phyloP scores from a whole-genome alignment of 92 coral and sea anemone species.

The Montipora capitata region DNA sequence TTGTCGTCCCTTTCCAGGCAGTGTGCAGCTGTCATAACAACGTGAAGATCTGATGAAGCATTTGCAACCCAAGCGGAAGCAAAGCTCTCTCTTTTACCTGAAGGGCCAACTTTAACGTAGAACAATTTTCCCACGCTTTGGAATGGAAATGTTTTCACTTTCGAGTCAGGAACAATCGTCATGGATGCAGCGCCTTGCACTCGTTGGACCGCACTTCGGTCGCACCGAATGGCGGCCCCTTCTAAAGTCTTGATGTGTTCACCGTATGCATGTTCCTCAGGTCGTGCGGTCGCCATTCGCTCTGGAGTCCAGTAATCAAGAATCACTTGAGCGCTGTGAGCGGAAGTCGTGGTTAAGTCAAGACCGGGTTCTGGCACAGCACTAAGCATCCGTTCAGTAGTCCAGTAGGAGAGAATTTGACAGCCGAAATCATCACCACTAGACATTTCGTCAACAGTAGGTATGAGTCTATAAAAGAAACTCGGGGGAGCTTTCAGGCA shows the following conservation, averaged over 20 bases:
- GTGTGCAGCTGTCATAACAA: constrained; percentile 32
- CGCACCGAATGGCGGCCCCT: too few species aligned
- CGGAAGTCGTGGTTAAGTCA: not conserved
- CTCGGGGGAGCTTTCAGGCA: too few species aligned
- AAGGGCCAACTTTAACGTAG: constrained; percentile 43
- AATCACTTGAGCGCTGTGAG: not conserved
- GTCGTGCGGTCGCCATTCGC: constrained; percentile 32
- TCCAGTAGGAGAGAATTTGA: not conserved
- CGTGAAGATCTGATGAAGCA: constrained; percentile 11
- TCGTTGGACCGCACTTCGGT: too few species aligned
- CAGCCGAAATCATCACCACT: not conserved
- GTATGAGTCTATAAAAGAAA: not conserved
- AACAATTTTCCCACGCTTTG: constrained; percentile 39
- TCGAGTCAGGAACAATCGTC: constrained; percentile 25
- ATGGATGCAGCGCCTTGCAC: constrained; percentile 8
- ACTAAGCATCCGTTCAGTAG: not conserved
- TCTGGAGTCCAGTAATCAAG: constrained; percentile 39
- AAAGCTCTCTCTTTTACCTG: not conserved
- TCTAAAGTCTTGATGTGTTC: constrained; percentile 8
- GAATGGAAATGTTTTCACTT: constrained; percentile 42
- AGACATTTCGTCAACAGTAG: not conserved
- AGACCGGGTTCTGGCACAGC: not conserved
- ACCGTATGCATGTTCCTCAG: constrained; percentile 39
- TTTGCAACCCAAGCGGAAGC: not conserved
- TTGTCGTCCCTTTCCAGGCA: constrained; percentile 19